Conservation (phyloP, 2,797 vertebrate species). For the Tinamus major region DNA sequence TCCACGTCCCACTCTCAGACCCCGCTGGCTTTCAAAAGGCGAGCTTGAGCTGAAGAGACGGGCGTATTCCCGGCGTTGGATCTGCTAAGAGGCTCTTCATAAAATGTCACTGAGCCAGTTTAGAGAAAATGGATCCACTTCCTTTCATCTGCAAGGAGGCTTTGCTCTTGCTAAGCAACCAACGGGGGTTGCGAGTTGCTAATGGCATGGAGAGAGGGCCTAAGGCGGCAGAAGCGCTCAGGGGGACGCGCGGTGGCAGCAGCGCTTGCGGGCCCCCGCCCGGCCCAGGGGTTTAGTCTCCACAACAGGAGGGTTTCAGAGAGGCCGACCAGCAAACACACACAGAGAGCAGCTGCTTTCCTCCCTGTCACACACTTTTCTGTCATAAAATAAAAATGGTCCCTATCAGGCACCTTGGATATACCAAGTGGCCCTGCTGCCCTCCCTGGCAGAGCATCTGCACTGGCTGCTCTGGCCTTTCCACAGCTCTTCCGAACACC, state of each 20-base stretch:
- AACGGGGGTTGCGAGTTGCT: constrained; percentile 57
- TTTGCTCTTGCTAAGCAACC: constrained; percentile 53
- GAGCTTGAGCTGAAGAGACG: constrained; percentile 80
- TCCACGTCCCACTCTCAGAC: constrained; percentile 63
- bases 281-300: constrained; percentile 22
- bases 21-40: constrained; percentile 82
- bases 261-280: not conserved
- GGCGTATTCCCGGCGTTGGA: constrained; percentile 80
- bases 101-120: constrained; percentile 68
- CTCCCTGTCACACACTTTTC: not conserved
- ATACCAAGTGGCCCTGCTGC: not conserved
- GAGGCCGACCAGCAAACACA: constrained; percentile 22
- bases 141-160: constrained; percentile 78
- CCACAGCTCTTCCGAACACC: not conserved
- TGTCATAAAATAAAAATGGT: not conserved
- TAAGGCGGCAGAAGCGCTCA: constrained; percentile 40
- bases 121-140: constrained; percentile 79
- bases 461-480: too few species aligned
- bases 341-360: constrained; percentile 14
- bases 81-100: constrained; percentile 84
- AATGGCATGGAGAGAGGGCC: constrained; percentile 70
- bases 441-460: not conserved
- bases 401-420: rapidly evolving
- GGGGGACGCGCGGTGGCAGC: constrained; percentile 36
- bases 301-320: constrained; percentile 31